Conservation (phyloP, 2,797 vertebrate genomes). For the Scyliorhinus canicula region DNA sequence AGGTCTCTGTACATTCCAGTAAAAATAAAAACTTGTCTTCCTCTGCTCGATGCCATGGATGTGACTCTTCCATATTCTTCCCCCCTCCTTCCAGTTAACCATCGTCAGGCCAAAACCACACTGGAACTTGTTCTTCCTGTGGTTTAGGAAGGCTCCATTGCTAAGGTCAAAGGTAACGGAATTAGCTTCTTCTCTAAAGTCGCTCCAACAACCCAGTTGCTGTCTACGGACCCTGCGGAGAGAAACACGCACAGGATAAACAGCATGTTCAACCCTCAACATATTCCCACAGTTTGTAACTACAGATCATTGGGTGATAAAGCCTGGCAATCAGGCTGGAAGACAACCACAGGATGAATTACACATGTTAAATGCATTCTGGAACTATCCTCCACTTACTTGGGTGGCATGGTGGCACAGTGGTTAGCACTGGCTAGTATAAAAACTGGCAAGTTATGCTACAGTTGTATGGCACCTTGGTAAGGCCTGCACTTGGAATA, state of each 20-base stretch:
- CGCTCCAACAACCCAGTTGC: conserved; percentile 84
- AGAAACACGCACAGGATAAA: not conserved
- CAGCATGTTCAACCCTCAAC: not conserved
- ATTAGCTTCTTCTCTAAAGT: conserved; percentile 84
- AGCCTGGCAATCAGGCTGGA: too few species aligned
- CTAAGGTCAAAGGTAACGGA: conserved; percentile 78
- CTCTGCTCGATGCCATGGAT: not conserved
- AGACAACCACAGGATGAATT: too few species aligned
- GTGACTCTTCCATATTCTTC: too few species aligned
- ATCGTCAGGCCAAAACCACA: conserved; percentile 82
- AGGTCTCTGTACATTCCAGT: conserved; percentile 19
- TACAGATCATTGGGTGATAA: too few species aligned
- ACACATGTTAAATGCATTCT: too few species aligned
- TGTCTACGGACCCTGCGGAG: conserved; percentile 73
- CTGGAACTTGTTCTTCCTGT: conserved; percentile 88
- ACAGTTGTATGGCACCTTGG: too few species aligned
- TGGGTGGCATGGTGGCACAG: too few species aligned
- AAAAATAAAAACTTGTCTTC: not conserved
- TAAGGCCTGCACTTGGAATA: too few species aligned
- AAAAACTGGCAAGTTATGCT: too few species aligned
- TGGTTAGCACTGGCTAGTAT: too few species aligned
- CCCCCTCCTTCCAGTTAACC: conserved; percentile 57
- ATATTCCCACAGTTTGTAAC: not conserved
- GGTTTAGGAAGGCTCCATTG: conserved; percentile 84
- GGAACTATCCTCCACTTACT: too few species aligned